Conservation (phyloP, 1,140 invertebrate species). For the Sycophaga agraensis region DNA sequence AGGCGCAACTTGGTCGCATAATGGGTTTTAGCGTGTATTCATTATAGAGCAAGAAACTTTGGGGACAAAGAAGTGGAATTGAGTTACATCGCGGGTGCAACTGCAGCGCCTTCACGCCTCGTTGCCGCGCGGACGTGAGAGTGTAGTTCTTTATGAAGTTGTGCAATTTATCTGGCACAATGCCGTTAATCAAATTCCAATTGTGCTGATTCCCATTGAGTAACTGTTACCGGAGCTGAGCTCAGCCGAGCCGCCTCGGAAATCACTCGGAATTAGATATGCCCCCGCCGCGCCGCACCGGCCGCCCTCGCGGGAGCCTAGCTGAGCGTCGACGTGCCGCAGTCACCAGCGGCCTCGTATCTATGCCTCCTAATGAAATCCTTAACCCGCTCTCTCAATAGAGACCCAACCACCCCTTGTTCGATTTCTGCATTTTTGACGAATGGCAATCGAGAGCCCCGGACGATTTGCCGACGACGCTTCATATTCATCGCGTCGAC, state of each 20-base stretch:
- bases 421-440: too few species aligned
- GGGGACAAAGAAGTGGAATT: slow-evolving; percentile 16
- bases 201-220: slow-evolving; percentile 21
- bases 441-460: too few species aligned
- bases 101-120: slow-evolving; percentile 3
- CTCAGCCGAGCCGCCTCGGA: background rate
- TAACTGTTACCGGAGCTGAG: slow-evolving; percentile 6
- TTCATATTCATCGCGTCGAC: too few species aligned
- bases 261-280: slow-evolving; percentile 6
- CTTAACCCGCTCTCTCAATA: too few species aligned
- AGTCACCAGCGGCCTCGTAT: too few species aligned
- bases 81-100: slow-evolving; percentile 1
- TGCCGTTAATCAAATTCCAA: slow-evolving; percentile 24
- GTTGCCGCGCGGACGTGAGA: slow-evolving; percentile 12
- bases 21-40: slow-evolving; percentile 12
- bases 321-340: too few species aligned
- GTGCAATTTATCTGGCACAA: slow-evolving; percentile 23
- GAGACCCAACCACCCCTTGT: too few species aligned
- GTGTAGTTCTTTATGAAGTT: slow-evolving; percentile 15
- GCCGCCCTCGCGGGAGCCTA: too few species aligned
- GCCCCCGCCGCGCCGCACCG: too few species aligned
- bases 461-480: too few species aligned
- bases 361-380: too few species aligned
- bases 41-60: slow-evolving; percentile 18
- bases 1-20: background rate